Evolutionary conservation across 2,113 vertebrate genomes (phyloP).

Genomic region (Rhabdomys dilectus): DNA sequence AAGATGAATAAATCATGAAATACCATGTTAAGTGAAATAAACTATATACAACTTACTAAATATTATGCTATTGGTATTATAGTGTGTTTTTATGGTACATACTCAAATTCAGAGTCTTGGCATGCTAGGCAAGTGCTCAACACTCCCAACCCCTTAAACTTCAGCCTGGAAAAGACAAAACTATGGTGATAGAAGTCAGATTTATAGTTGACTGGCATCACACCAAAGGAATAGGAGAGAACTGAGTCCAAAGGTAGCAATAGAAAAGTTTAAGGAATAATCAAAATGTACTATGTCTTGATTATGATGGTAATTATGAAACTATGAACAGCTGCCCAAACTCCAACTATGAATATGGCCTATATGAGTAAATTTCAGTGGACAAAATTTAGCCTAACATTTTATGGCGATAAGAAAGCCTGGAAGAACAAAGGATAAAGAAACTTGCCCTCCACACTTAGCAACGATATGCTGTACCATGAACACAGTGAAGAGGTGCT

Average conservation of each 20-base stretch:
- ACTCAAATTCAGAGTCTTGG: neutral
- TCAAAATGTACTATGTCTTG: constrained; percentile 1
- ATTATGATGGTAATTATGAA: neutral
- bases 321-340: neutral
- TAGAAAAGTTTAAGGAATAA: neutral
- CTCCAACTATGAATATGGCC: neutral
- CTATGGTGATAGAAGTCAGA: neutral
- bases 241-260: neutral
- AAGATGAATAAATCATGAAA: neutral
- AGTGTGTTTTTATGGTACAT: neutral
- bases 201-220: neutral
- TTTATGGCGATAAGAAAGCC: neutral
- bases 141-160: neutral
- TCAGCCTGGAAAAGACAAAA: constrained; percentile 45
- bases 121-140: neutral
- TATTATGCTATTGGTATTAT: neutral
- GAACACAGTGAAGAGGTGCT: neutral
- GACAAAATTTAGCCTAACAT: neutral
- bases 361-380: neutral
- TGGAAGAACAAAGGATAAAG: neutral
- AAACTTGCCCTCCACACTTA: neutral
- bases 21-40: neutral
- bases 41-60: neutral
- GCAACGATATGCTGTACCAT: neutral
- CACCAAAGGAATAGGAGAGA: neutral